These are phyloP conservation scores for Cheilosia impressa DNA, from an alignment of 2,888 invertebrate genomes.

Conservation along the genomic window DNA sequence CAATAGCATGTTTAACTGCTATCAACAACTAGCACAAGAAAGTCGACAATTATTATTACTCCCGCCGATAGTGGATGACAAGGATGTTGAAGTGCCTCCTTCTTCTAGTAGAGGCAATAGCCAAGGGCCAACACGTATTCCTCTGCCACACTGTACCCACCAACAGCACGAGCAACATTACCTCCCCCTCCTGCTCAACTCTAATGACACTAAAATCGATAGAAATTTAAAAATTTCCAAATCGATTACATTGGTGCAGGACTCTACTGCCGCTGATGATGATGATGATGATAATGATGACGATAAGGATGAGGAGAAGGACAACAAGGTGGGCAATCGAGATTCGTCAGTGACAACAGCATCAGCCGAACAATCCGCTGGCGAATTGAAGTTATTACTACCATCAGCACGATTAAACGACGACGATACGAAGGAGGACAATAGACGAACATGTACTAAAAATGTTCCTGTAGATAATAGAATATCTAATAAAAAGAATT, in stretches of 20 bases:
- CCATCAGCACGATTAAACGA: slow-evolving; percentile 58
- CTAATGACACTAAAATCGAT: slow-evolving; percentile 68
- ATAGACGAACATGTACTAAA: slow-evolving; percentile 74
- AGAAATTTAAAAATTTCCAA: slow-evolving; percentile 72
- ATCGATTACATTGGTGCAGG: slow-evolving; percentile 60
- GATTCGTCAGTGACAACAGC: slow-evolving; percentile 50
- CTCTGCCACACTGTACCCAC: slow-evolving; percentile 55
- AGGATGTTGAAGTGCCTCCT: slow-evolving; percentile 7
- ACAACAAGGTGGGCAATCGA: slow-evolving; percentile 11
- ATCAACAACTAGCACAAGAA: slow-evolving; percentile 60
- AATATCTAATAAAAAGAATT: slow-evolving; percentile 76
- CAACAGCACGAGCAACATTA: slow-evolving; percentile 56
- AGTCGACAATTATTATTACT: slow-evolving; percentile 52
- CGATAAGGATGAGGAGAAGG: neutral
- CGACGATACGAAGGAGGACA: slow-evolving; percentile 57
- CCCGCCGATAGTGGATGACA: slow-evolving; percentile 56
- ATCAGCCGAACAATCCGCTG: slow-evolving; percentile 45
- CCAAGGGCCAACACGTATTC: slow-evolving; percentile 70
- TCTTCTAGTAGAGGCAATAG: slow-evolving; percentile 39
- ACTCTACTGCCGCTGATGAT: slow-evolving; percentile 13
- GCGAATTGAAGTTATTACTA: slow-evolving; percentile 46
- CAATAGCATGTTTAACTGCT: slow-evolving; percentile 44
- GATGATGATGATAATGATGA: slow-evolving; percentile 7
- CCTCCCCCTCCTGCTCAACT: slow-evolving; percentile 57
- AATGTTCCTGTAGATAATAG: slow-evolving; percentile 75